Evolutionary conservation across 2,113 vertebrate genomes (phyloP).

Genomic region (Erythrolamprus reginae): DNA sequence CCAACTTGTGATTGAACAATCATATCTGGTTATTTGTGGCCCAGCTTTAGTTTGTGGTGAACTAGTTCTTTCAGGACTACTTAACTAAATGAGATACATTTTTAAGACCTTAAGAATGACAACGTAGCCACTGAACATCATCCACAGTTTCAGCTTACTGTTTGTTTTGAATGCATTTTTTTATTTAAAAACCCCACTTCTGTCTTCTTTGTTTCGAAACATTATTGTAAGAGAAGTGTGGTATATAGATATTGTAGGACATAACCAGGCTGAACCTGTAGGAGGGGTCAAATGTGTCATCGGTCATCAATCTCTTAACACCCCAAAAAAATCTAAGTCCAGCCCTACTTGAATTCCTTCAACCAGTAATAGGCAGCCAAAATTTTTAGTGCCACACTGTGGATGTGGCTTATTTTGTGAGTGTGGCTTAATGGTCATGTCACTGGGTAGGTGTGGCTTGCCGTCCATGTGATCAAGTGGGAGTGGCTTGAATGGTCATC

Average conservation of each 20-base stretch:
- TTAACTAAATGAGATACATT: neutral
- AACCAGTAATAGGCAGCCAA: too few relatives aligned
- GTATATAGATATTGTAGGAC: neutral
- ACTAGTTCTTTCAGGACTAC: neutral
- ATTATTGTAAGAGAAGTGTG: neutral
- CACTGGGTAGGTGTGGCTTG: too few relatives aligned
- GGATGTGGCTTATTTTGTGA: too few relatives aligned
- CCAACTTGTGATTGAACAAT: neutral
- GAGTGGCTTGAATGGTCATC: too few relatives aligned
- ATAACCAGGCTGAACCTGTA: neutral
- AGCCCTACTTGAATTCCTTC: neutral
- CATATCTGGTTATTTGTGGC: neutral
- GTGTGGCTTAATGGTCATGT: too few relatives aligned
- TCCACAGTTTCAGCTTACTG: neutral
- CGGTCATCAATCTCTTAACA: neutral
- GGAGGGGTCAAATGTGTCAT: neutral
- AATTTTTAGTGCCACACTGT: too few relatives aligned
- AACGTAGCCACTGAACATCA: neutral
- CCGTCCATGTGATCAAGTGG: too few relatives aligned
- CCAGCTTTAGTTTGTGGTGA: neutral
- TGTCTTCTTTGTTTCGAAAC: neutral
- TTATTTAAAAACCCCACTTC: neutral
- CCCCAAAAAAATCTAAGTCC: neutral
- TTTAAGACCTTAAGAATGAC: neutral
- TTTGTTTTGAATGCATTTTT: neutral